Base-by-base conservation (phyloP, 2,888 invertebrate genomes). In the Amaurobius ferox region DNA sequence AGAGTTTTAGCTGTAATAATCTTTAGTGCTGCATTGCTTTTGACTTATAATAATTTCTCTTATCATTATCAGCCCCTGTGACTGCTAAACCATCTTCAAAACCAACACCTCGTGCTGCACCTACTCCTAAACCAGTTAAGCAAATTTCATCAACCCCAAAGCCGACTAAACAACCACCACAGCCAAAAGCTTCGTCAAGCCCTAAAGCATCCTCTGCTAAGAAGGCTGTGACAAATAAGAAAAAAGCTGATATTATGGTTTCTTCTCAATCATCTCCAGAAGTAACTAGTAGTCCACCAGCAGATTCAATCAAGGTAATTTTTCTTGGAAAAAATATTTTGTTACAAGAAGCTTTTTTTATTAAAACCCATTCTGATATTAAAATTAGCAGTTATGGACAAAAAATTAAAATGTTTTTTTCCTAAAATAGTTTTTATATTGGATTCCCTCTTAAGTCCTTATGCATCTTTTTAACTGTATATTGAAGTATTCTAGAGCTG, bases 141-240 rank as follows among this genome's bases (percentile, higher is more conserved):
- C 73, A 39, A 44, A 6, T 28, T 5, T 40, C 48, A 39, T 61
- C n/a, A 29, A 81, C 68, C 29, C 32, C 28, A n/a, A 7, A 72
- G 19, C 6, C 62, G 32, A n/a, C 73, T 13, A 74, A 68, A 55
- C 28, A 28, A 55, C 26, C 35, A 2, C n/a, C 73, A 29, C n/a
- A n/a, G n/a, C 0, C 66, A 32, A 16, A 32, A 1, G 70, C 68
- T 26, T 44, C 64, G 13, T 28, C 68, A 11, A 76, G 19, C 28
- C 23, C 79, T 44, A 35, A 72, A 7, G 64, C 70, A 29, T 6
- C 30, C 11, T 19, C 61, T 11, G 71, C 74, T 26, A 83, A 77
- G 26, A 85, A 85, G 9, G 11, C 44, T 26, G 35, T 30, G 28
- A 39, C 76, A 11, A 74, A 61, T 28, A 86, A 86, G 39, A 86